Conservation (phyloP, 1,140 invertebrate species). For the Atta colombica region DNA sequence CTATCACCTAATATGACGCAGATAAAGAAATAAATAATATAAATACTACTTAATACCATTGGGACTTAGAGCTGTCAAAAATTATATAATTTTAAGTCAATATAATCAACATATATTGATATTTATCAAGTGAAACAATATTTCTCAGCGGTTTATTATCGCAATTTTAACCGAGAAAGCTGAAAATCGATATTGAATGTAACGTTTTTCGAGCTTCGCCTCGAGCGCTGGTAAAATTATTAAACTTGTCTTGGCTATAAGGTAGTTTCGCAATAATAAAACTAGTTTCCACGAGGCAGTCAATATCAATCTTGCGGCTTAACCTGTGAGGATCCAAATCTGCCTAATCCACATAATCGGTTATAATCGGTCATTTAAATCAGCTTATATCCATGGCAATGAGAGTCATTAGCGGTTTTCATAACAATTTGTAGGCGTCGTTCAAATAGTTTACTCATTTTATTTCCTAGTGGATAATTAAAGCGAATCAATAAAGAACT, state of each 20-base stretch:
- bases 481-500: neutral
- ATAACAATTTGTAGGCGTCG: neutral
- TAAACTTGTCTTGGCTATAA: slow-evolving; percentile 31
- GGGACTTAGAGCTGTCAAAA: neutral
- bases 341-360: slow-evolving; percentile 34
- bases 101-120: neutral
- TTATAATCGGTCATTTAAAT: slow-evolving; percentile 35
- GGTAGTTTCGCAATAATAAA: slow-evolving; percentile 39
- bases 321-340: neutral
- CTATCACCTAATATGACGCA: neutral
- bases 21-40: neutral
- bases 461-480: neutral
- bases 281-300: slow-evolving; percentile 15
- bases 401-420: neutral
- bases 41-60: slow-evolving; percentile 3
- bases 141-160: slow-evolving; percentile 35
- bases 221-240: slow-evolving; percentile 26
- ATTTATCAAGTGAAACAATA: slow-evolving; percentile 29
- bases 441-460: neutral
- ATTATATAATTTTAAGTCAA: slow-evolving; percentile 37
- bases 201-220: slow-evolving; percentile 37
- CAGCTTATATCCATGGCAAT: neutral
- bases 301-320: slow-evolving; percentile 39
- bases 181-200: slow-evolving; percentile 41
- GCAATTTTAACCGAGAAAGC: slow-evolving; percentile 21